These are phyloP conservation scores for Antechinus flavipes DNA, from an alignment of 2,113 vertebrate species.

Conservation along the genomic window DNA sequence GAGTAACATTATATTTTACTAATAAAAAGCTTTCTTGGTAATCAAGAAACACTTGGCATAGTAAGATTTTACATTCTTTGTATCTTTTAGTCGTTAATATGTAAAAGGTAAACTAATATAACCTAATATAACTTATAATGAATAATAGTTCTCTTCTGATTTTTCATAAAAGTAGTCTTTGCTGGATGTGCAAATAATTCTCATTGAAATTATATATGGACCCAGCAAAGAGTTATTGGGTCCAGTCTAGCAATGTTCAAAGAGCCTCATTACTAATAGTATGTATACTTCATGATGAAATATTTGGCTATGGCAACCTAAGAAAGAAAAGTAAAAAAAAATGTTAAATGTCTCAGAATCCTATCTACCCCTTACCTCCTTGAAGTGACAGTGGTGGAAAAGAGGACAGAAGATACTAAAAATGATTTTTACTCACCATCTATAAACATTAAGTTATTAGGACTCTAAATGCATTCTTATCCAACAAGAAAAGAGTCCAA, in stretches of 20 bases:
- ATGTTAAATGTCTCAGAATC: background rate
- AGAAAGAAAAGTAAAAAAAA: background rate
- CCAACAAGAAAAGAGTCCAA: background rate
- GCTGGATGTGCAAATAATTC: background rate
- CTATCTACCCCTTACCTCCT: background rate
- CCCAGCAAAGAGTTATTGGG: background rate
- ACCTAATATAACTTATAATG: background rate
- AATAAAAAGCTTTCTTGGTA: background rate
- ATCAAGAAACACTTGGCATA: background rate
- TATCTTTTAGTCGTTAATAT: background rate
- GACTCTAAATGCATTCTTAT: background rate
- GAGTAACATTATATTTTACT: background rate
- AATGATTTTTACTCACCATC: background rate
- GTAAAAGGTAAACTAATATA: background rate
- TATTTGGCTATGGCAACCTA: background rate
- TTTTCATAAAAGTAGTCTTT: background rate
- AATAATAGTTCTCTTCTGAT: background rate
- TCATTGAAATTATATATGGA: background rate
- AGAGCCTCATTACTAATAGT: background rate
- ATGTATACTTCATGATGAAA: background rate
- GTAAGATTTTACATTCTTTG: too few species aligned
- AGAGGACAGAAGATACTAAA: background rate
- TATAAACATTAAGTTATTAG: background rate
- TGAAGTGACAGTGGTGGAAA: background rate
- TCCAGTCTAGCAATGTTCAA: background rate